Conservation (phyloP, 2,113 vertebrate species). For the Toxotes chatareus region DNA sequence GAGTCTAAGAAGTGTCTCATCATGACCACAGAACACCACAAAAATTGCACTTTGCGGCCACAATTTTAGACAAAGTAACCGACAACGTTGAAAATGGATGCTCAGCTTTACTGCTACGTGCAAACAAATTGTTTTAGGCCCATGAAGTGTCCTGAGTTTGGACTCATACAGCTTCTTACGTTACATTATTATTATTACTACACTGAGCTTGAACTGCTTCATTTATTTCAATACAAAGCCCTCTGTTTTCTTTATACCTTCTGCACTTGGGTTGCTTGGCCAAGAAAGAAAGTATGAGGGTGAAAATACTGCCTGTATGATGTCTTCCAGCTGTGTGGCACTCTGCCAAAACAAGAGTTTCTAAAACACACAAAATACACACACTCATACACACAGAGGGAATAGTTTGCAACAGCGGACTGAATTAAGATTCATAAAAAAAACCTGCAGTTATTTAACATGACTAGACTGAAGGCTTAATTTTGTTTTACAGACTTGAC, state of each 20-base stretch:
- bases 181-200: neutral
- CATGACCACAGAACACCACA: neutral
- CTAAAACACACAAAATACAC: neutral
- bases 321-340: conserved; percentile 38
- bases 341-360: conserved; percentile 28
- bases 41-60: no score
- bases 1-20: neutral
- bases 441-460: neutral
- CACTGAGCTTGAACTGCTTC: neutral
- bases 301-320: neutral
- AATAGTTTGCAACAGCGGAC: neutral
- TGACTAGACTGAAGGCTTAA: neutral
- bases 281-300: conserved; percentile 21
- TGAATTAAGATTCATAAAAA: neutral
- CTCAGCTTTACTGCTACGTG: neutral
- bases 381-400: neutral
- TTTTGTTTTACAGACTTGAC: neutral
- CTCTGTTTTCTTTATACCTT: neutral
- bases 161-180: neutral
- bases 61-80: neutral
- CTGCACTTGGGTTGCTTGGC: neutral
- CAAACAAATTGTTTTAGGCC: neutral
- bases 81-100: neutral
- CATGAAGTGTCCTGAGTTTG: neutral
- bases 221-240: neutral